Evolutionary conservation across 1,140 invertebrate genomes (phyloP), one percentile per base, ranked within the genome.

Genomic region (Liolophura sinensis): DNA sequence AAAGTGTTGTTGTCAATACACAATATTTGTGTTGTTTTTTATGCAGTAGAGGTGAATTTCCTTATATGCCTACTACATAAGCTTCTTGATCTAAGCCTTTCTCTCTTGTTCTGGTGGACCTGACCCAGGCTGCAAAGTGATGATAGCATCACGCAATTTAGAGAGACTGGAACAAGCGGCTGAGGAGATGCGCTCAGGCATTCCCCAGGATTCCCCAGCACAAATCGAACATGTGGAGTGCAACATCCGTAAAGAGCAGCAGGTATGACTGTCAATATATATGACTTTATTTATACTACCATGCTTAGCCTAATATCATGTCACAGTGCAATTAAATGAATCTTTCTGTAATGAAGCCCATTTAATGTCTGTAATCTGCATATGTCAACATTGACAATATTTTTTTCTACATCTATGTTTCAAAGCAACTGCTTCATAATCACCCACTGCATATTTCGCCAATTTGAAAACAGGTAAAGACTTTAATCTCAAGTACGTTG

Each of bases 171-270:
- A 77, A 65, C 69, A 69, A 60, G 76, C 84, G 24, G 79, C 75
- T 40, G 59, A 78, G 46, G 78, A 83, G 69, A 67, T 83, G 22
- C 66, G 68, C 56, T 65, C 73, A 56, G 40, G 71, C 24, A 66
- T 79, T 6, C 59, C 63, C 18, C 40, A 25, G 7, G 51, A 67
- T 52, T 64, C 63, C 40, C 14, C 55, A 51, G 72, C 73, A 46
- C n/a, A 71, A 55, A 62, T 84, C 24, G 60, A 72, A 24, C 69
- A 76, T 16, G 75, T 83, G 51, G 73, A 78, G 24, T 88, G 87
- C 69, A 87, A 87, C 69, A 87, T 88, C 50, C 73, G 87, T 48
- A 82, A 86, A 69, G 86, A 87, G 73, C 81, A 86, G 3, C 79
- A 87, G 71, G 87, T 87, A 22, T 5, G 31, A 40, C 9, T 40